Conservation (phyloP, 2,797 vertebrate species). For the Poecilia wingei region DNA sequence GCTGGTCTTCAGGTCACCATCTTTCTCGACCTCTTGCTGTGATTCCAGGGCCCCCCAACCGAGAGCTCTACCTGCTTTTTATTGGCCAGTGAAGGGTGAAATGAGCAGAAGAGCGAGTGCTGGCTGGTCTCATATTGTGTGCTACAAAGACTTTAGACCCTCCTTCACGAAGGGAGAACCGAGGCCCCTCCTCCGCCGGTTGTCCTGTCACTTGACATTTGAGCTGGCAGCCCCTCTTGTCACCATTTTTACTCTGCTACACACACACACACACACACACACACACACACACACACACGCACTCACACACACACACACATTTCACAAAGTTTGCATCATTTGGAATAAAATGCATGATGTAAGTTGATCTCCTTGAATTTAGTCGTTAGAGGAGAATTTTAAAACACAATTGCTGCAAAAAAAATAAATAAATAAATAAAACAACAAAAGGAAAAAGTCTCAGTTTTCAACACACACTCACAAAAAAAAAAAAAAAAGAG, state of each 20-base stretch:
- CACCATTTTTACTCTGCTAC: slow-evolving; percentile 33
- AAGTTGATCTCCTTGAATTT: neutral
- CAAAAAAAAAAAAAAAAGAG: neutral
- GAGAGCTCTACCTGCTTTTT: slow-evolving; percentile 16
- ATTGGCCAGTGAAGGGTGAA: slow-evolving; percentile 44
- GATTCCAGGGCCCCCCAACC: neutral
- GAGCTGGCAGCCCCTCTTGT: slow-evolving; percentile 54
- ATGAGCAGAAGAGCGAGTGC: slow-evolving; percentile 36
- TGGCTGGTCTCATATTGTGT: slow-evolving; percentile 42
- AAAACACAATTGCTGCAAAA: neutral
- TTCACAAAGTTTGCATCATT: slow-evolving; percentile 1
- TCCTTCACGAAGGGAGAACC: slow-evolving; percentile 51
- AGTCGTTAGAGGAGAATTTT: neutral
- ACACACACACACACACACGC: neutral
- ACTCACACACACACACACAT: neutral
- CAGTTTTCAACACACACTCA: neutral
- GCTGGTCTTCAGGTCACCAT: slow-evolving; percentile 26
- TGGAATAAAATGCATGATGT: neutral
- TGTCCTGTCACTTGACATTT: slow-evolving; percentile 70
- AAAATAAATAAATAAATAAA: neutral
- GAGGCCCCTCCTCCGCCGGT: slow-evolving; percentile 55
- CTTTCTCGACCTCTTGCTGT: slow-evolving; percentile 13
- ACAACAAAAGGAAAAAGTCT: neutral
- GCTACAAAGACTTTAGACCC: slow-evolving; percentile 57
- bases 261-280: neutral